Base-by-base conservation (phyloP, 2,797 vertebrate genomes). In the Rhinatrema bivittatum region DNA sequence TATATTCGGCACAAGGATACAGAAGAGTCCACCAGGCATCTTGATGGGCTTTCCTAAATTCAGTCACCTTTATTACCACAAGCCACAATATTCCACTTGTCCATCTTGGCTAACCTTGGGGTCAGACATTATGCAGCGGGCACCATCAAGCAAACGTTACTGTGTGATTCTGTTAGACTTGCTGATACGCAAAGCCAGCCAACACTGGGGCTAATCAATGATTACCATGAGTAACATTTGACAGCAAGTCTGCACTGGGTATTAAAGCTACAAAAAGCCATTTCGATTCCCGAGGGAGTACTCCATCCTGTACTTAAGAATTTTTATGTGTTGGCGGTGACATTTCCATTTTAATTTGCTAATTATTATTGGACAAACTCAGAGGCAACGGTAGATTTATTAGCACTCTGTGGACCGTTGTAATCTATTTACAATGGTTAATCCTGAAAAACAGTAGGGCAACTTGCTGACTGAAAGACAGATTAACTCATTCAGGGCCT, bases 301-400 rank as follows among this genome's bases (percentile, higher is more conserved):
- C 27, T 46, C 42, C 22, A 29, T 22, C 35, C 37, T 16, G 22
- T 25, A 29, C 54, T 50, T 36, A 42, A 39, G 60, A 45, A 39
- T 20, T 36, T 61, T 65, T 58, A 67, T 56, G 60, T 62, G 44
- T 47, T 61, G 40, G 32, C 29, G 54, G 50, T 69, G 67, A 58
- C 62, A 63, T 72, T 72, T 72, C 62, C 54, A 58, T 68, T 68
- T 63, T 60, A 67, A 59, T 65, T 67, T 62, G 55, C 50, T 62
- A 59, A 60, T 75, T 62, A 58, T 72, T 72, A 69, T 65, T 58
- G 53, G 57, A 47, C 50, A 56, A 26, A 56, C 53, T 32, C 39
- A 69, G 57, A 50, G 53, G 57, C 42, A 17, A 36, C 54, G 38
- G 13, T 33, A 43, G 53, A 59, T 67, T 62, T 60, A 56, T 56